phyloP scores from a whole-genome alignment of 2,797 vertebrate species.

The Neosilurus hyrtlii region DNA sequence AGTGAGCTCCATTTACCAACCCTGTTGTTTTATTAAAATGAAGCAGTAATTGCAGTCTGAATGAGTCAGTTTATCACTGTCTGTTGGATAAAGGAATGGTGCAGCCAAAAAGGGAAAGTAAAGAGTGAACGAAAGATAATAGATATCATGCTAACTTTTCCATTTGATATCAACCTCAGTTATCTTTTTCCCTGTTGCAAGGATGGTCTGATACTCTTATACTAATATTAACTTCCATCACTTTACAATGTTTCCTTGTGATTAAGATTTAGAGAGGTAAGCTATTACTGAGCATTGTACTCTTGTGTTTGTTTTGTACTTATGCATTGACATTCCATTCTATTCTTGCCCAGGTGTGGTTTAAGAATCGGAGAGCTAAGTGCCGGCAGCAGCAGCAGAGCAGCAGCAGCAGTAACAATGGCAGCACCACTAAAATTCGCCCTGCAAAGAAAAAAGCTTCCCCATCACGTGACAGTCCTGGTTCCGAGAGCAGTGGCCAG shows the following conservation, averaged over 20 bases:
- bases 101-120: neutral
- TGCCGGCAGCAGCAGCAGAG: slow-evolving; percentile 90
- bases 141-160: neutral
- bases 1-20: neutral
- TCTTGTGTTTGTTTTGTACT: neutral
- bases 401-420: slow-evolving; percentile 70
- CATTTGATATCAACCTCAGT: neutral
- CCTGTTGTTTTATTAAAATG: neutral
- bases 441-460: slow-evolving; percentile 92
- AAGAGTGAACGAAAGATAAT: neutral
- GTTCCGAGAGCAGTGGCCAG: slow-evolving; percentile 91
- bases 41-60: neutral
- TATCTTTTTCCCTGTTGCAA: neutral
- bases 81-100: neutral
- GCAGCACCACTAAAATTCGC: slow-evolving; percentile 79
- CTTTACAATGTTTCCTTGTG: neutral
- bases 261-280: neutral
- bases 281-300: neutral
- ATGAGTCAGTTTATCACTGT: neutral
- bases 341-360: slow-evolving; percentile 83
- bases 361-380: slow-evolving; percentile 94
- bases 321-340: neutral
- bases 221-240: neutral
- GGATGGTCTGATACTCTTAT: neutral
- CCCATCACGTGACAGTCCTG: slow-evolving; percentile 86